Base-by-base conservation (phyloP, 37 sponge, comb jelly and placozoan species). In the Haliclona indistincta region DNA sequence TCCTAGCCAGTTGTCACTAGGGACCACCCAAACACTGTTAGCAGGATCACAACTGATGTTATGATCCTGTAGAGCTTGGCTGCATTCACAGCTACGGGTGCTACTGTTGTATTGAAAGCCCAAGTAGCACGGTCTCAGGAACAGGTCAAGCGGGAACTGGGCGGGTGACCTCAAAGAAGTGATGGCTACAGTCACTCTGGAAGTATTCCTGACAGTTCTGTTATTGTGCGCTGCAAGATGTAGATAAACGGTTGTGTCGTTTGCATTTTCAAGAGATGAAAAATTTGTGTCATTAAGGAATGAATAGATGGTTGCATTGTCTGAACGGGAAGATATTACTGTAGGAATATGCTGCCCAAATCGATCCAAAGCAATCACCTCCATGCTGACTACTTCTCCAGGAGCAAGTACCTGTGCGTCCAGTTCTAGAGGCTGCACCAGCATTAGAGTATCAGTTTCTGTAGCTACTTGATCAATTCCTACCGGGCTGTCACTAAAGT, bases 1-100 rank as follows among this genome's bases (percentile, higher is more conserved):
- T 4, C 85, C 85, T 19, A 77, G 25, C 85, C 85, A 84, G 32
- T 11, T 34, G 1, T 38, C 64, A 63, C 30, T 2, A 20, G 71
- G 65, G 2, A 77, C 56, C 4, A 37, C 17, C 25, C 68, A 40
- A 0, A 36, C 26, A 32, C 34, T 23, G 7, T 35, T 32, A 34
- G 51, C n/a, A 10, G 4, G 0, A 73, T 44, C 49, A 63, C 54
- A n/a, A 3, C 4, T 7, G 64, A 37, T 23, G 8, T 8, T 40
- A 38, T 71, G 0, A 2, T 15, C 17, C 35, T 25, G 6, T 1
- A 71, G 63, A 25, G 15, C n/a, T 0, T 23, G 49, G 17, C 52
- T 53, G 23, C 78, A 76, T 6, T 38, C 43, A 63, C 85, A 84
- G 5, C 13, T 4, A 11, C 0, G 22, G 22, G 23, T 6, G 4